Evolutionary conservation across 1,140 invertebrate species (phyloP), one percentile per base, ranked within the genome.

Genomic region (Bombus soroeensis): DNA sequence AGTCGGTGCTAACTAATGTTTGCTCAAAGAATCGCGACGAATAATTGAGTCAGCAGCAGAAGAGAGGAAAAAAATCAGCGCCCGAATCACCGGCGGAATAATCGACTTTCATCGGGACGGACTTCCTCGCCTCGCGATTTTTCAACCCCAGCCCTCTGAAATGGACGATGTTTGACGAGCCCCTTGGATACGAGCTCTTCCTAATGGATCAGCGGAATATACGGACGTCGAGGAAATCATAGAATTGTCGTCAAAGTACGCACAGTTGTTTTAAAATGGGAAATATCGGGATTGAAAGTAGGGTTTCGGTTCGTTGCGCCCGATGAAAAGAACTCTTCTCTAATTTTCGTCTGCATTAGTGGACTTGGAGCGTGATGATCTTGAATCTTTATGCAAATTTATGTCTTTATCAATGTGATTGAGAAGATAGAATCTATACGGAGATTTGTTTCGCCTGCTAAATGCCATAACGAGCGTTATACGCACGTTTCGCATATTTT

Each of bases 1-100:
- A 89, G 83, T 73, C 88, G 87, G 86, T 88, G 91, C 95, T 95
- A 95, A 95, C 94, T 95, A 95, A 95, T 95, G 94, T 95, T 95
- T 95, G 93, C 93, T 90, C 92, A 94, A 94, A 94, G 93, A 95
- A 95, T 94, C 92, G 92, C 91, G 89, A 91, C 90, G 92, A 91
- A 94, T 95, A 95, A 95, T 95, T 93, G 91, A 93, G 93, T 94
- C 93, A 92, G 88, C 66, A 41, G 82, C 81, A 43, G 88, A 86
- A 78, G 79, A 87, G 81, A 47, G 43, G 77, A 79, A 87, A 92
- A 92, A 94, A 93, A 93, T 92, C 91, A 93, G 86, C 89, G 86
- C 82, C 85, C 78, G 88, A 87, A 88, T 85, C 86, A 81, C 83
- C 79, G 85, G 74, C 57, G 86, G 91, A 92, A 93, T 93, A 93